Conservation (phyloP, 2,888 invertebrate genomes). For the Drosophila setosimentum region DNA sequence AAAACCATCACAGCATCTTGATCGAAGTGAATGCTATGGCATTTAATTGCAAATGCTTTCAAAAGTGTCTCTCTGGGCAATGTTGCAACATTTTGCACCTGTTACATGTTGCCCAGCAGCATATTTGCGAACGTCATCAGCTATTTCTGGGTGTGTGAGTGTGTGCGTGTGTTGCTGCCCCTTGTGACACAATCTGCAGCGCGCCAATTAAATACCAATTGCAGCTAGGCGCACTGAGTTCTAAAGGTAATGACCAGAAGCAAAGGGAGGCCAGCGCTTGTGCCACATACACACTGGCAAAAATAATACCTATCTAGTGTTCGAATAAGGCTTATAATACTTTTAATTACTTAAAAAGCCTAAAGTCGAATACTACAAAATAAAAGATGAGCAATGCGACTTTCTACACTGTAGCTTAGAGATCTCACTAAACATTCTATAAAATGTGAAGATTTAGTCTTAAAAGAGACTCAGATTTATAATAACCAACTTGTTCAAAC, state of each 20-base stretch:
- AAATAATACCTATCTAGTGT: background rate
- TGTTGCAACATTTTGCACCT: constrained; percentile 52
- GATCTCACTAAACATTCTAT: background rate
- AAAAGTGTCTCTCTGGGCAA: constrained; percentile 13
- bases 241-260: constrained; percentile 33
- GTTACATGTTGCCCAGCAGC: constrained; percentile 39
- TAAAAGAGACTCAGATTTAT: too few species aligned
- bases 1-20: constrained; percentile 19
- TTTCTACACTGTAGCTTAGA: background rate
- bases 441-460: background rate
- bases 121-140: constrained; percentile 46
- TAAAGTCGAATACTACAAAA: background rate
- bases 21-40: constrained; percentile 40
- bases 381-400: background rate
- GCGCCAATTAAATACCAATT: constrained; percentile 68
- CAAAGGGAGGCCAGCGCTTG: background rate
- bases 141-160: background rate
- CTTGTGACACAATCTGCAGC: constrained; percentile 37
- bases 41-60: constrained; percentile 37
- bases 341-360: background rate
- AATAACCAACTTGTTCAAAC: background rate
- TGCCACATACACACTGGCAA: background rate
- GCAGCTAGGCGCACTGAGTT: constrained; percentile 42
- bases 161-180: constrained; percentile 11
- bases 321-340: background rate